phyloP scores from a whole-genome alignment of 1,140 invertebrate species.

The Diprion similis region DNA sequence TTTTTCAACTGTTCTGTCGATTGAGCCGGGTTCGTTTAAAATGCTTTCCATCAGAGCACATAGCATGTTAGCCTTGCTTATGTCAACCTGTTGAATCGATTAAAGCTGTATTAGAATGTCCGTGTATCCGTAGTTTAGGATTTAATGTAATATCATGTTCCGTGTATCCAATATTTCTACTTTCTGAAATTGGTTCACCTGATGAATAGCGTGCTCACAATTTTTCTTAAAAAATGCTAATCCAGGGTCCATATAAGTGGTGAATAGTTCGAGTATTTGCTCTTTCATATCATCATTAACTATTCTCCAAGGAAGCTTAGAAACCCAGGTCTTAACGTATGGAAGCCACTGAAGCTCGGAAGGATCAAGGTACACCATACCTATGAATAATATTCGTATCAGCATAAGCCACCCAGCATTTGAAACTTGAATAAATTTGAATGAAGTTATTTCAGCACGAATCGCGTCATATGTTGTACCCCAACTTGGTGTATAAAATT shows the following conservation, averaged over 20 bases:
- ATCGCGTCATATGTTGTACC: no score
- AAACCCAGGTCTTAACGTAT: slow-evolving; percentile 81
- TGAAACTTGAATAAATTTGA: no score
- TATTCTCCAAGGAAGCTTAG: slow-evolving; percentile 63
- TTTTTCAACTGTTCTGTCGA: slow-evolving; percentile 64
- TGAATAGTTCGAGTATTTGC: slow-evolving; percentile 69
- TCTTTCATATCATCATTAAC: slow-evolving; percentile 64
- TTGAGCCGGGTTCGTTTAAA: slow-evolving; percentile 58
- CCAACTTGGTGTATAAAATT: no score
- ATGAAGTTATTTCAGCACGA: no score
- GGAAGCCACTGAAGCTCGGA: slow-evolving; percentile 81
- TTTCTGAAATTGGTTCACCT: slow-evolving; percentile 52
- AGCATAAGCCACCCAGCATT: no score
- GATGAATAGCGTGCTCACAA: slow-evolving; percentile 70
- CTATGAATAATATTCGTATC: slow-evolving; percentile 35
- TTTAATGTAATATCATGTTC: slow-evolving; percentile 31
- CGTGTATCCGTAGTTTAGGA: slow-evolving; percentile 13
- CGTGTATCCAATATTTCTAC: slow-evolving; percentile 28
- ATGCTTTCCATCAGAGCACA: slow-evolving; percentile 77
- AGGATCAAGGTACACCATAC: slow-evolving; percentile 93
- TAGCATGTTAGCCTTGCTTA: slow-evolving; percentile 78
- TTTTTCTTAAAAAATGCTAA: slow-evolving; percentile 71
- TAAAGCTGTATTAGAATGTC: slow-evolving; percentile 6
- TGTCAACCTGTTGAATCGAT: slow-evolving; percentile 70
- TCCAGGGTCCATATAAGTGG: slow-evolving; percentile 68